Percentiles rank a stretch among this genome's conserved stretches.
Conservation (phyloP, 92 coral and sea anemone genomes). For the Parazoanthus atlanticus region DNA sequence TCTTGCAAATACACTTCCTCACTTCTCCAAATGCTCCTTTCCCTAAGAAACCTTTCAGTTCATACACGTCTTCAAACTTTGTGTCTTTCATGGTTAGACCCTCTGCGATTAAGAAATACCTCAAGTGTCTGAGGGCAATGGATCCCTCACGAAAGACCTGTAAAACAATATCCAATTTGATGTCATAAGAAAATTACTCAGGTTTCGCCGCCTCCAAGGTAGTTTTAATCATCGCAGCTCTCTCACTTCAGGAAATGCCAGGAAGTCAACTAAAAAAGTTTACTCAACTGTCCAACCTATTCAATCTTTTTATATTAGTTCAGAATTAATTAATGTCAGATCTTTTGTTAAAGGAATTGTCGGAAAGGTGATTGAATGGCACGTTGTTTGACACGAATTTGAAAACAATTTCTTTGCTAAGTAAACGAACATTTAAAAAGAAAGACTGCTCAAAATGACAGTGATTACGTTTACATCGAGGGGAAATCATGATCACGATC, state of each 20-base stretch:
- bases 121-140: not conserved
- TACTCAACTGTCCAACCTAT: constrained; percentile 14
- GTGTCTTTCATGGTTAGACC: constrained; percentile 21
- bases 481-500: not conserved
- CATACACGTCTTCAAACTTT: constrained; percentile 78
- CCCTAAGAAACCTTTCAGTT: constrained; percentile 78
- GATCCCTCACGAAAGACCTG: not conserved
- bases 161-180: not conserved
- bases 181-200: not conserved
- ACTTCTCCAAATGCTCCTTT: constrained; percentile 93
- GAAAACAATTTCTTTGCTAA: constrained; percentile 50
- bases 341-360: constrained; percentile 42
- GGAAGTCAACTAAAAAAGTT: not conserved
- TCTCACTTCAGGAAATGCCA: constrained; percentile 32
- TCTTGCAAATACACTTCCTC: constrained; percentile 72
- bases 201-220: not conserved
- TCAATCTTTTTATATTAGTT: constrained; percentile 33
- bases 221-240: not conserved
- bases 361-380: constrained; percentile 30
- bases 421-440: constrained; percentile 47
- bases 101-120: not conserved
- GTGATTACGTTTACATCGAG: not conserved
- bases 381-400: constrained; percentile 23
- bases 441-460: constrained; percentile 6
- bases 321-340: constrained; percentile 49